phyloP scores from a whole-genome alignment of 1,140 invertebrate species.

The Euura saliciscinereae region DNA sequence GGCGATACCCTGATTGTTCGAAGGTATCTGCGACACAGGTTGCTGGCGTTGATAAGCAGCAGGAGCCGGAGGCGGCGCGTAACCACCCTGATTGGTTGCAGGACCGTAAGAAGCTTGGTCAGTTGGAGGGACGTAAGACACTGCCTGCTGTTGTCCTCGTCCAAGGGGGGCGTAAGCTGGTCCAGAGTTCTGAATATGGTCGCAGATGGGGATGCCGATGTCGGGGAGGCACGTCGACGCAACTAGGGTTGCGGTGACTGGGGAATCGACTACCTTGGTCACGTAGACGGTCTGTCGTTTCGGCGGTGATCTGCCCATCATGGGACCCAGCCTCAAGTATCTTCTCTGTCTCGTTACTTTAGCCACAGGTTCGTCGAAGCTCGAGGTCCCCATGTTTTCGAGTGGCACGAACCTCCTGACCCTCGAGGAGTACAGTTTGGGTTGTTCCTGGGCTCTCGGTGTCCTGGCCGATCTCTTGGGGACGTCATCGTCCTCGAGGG shows the following conservation, averaged over 20 bases:
- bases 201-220: conserved; percentile 28
- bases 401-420: neutral
- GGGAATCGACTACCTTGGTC: conserved; percentile 30
- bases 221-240: conserved; percentile 32
- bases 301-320: neutral
- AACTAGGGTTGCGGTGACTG: conserved; percentile 30
- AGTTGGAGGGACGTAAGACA: neutral
- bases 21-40: too few relatives aligned
- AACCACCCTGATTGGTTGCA: neutral
- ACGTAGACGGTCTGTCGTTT: conserved; percentile 20
- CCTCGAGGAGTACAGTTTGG: neutral
- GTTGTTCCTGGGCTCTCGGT: too few relatives aligned
- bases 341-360: neutral
- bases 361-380: neutral
- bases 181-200: conserved; percentile 15
- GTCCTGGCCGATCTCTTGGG: neutral
- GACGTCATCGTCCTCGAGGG: neutral
- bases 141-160: neutral
- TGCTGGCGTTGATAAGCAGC: too few relatives aligned
- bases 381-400: neutral
- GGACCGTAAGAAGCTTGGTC: neutral
- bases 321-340: conserved; percentile 11
- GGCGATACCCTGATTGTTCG: too few relatives aligned
- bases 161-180: conserved; percentile 1
- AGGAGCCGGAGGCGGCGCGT: neutral